Base-by-base conservation (phyloP, 2,113 vertebrate species). In the Propithecus coquereli region DNA sequence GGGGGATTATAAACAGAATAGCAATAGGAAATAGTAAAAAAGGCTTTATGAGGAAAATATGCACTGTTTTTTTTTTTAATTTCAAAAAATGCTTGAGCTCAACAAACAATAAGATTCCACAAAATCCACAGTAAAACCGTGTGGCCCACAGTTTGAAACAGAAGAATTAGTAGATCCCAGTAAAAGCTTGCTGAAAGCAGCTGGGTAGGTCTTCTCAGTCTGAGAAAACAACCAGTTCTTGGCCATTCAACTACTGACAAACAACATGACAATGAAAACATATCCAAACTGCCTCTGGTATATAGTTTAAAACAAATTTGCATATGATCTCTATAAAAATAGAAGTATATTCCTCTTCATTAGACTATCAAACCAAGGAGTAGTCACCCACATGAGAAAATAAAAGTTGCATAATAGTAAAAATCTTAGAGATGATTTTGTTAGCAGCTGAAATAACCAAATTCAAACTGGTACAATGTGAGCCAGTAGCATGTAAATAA, bases 391-490 rank as follows among this genome's bases (percentile, higher is more conserved):
- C 59, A 87, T 43, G 37, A 94, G 68, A 96, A 91, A 97, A 95
- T 61, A 97, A 95, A 97, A 96, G 43, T 54, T 90, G 89, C 77
- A 88, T 77, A 96, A 87, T 88, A 97, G 91, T 91, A 96, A 92
- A 97, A 80, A 57, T 96, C 88, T 96, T 92, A 98, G 95, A 97
- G 94, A 96, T 96, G 17, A 93, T 80, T 97, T 66, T 94, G 65
- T 87, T 95, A 98, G 77, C 87, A 98, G 92, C 95, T 97, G 92
- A 97, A 50, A 94, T 97, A 98, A 96, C 92, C 93, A 87, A 32
- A 96, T 84, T 94, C 22, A 66, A 98, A 82, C 84, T 74, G 83
- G 73, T 37, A 81, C 25, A 43, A 12, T 0, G 11, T 63, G 61
- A 27, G 61, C 27, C 61, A 12, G 11, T 30, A 63, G 61, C 37